Evolutionary conservation across 1,140 invertebrate species (phyloP).

Genomic region (Drosophila sp.): DNA sequence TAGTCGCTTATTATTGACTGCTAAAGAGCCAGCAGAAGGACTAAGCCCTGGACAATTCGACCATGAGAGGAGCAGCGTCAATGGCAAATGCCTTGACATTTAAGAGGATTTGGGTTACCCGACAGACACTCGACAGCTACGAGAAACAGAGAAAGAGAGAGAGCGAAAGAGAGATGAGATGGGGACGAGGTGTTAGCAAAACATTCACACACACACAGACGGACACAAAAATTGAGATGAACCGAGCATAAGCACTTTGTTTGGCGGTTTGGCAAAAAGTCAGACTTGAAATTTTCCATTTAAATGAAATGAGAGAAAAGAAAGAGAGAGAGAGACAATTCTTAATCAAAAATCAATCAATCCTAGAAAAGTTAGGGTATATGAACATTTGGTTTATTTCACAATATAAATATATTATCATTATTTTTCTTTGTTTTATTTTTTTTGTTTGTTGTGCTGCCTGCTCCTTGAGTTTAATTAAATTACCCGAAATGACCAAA

Average conservation of each 20-base stretch:
- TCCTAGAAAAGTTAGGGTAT: too few relatives aligned
- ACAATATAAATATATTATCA: background rate
- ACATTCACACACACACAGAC: background rate
- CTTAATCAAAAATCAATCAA: too few relatives aligned
- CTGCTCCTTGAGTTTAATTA: constrained; percentile 47
- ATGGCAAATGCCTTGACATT: constrained; percentile 54
- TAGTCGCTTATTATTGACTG: constrained; percentile 54
- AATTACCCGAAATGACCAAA: constrained; percentile 48
- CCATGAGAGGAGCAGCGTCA: constrained; percentile 23
- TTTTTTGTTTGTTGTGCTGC: constrained; percentile 2
- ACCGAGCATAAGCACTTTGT: constrained; percentile 9
- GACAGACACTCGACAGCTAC: background rate
- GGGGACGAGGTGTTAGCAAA: constrained; percentile 24
- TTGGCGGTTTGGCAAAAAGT: background rate
- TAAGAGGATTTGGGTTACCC: constrained; percentile 45
- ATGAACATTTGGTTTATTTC: too few relatives aligned
- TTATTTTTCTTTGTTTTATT: background rate
- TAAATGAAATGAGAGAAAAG: background rate
- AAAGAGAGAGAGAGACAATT: background rate
- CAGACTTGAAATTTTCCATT: background rate
- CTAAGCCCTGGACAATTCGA: constrained; percentile 42
- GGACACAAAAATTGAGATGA: background rate
- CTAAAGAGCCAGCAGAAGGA: constrained; percentile 45
- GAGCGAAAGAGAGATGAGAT: background rate
- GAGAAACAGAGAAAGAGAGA: background rate